Base-by-base conservation (phyloP, 2,888 invertebrate species). In the Ormia ochracea region DNA sequence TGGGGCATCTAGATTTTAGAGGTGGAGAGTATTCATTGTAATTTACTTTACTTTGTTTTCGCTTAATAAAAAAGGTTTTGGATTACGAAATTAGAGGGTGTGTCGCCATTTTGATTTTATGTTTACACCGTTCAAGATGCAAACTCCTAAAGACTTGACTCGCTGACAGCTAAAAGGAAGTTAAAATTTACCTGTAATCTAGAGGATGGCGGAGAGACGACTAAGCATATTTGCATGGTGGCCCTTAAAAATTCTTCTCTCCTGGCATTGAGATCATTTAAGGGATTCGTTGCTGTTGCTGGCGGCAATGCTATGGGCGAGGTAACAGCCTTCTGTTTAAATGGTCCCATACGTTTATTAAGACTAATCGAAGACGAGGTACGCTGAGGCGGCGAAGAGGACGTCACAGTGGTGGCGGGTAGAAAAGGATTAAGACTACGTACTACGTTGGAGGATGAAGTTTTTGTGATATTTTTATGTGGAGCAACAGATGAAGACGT, bases 221-320 rank as follows among this genome's bases (percentile, higher is more conserved):
- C 93, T 84, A 94, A 90, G 87, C 94, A 94, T 85, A 94, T 94
- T 89, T 93, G 91, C 94, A 94, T 94, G 81, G 94, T 93, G 68
- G 94, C 93, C 84, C 93, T 92, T 80, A 94, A 90, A 86, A 94
- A 94, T 87, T 94, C 93, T 87, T 93, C 93, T 70, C 93, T 91
- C 84, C 92, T 92, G 81, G 88, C 84, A 81, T 88, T 87, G 19
- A 89, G 79, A 82, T 89, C 88, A n/a, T 83, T 84, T 21, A 43
- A 19, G 4, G 56, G 59, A 52, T 41, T 56, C 41, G 65, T 38
- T 0, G 50, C 14, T 1, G 56, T 36, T n/a, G n/a, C 6, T 9
- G 59, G 26, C 21, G 52, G 38, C 31, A 78, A 43, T 7, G 81
- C 81, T 58, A 81, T 79, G 31, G 82, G 82, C 41, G 83, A 78